phyloP scores from a whole-genome alignment of 2,797 vertebrate species.

The Onychomys arenicola region DNA sequence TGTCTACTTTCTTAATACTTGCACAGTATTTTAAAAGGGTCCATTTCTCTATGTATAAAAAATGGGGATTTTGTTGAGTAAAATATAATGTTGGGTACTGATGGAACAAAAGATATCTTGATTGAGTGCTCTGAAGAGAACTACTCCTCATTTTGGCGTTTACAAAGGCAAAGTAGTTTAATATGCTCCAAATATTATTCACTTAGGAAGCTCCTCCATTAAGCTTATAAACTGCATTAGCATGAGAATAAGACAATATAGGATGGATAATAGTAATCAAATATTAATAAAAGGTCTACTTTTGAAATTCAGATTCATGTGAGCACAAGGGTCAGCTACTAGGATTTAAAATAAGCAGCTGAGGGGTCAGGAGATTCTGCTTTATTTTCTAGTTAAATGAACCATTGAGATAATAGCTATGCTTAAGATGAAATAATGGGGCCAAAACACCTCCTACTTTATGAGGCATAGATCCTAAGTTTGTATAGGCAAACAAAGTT shows the following conservation, averaged over 20 bases:
- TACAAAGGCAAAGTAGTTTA: not conserved
- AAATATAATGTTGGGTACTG: not conserved
- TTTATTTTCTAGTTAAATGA: constrained; percentile 76
- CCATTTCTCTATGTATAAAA: not conserved
- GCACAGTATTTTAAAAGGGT: not conserved
- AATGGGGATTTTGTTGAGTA: not conserved
- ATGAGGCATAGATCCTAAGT: constrained; percentile 65
- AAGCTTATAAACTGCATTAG: not conserved
- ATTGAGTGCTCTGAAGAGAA: not conserved
- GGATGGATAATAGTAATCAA: not conserved
- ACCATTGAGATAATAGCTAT: not conserved
- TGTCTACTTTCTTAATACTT: not conserved
- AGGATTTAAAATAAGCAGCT: constrained; percentile 70
- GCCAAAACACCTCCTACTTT: constrained; percentile 70
- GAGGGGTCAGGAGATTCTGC: not conserved
- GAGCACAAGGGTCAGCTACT: not conserved
- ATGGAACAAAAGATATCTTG: not conserved
- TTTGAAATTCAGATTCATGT: constrained; percentile 59
- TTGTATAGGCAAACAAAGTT: constrained; percentile 81
- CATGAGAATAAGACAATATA: not conserved
- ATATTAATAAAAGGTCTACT: constrained; percentile 73
- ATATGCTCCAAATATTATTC: not conserved
- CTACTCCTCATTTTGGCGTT: not conserved
- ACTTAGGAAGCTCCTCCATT: not conserved
- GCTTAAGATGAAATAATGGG: not conserved